phyloP scores from a whole-genome alignment of 2,888 invertebrate genomes.

The Trissolcus japonicus region DNA sequence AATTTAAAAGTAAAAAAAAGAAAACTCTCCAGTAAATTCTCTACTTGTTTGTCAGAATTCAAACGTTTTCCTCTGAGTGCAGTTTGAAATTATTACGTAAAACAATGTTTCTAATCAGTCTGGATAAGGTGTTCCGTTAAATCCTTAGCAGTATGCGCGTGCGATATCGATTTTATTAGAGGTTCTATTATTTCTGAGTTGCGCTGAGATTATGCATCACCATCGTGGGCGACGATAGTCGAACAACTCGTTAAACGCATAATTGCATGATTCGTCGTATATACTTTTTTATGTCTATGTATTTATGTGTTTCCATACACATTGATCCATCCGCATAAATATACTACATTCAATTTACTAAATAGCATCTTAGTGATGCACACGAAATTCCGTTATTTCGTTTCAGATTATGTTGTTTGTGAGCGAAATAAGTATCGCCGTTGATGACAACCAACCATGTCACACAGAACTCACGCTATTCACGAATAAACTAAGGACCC shows the following conservation, averaged over 20 bases:
- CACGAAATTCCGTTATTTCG: conserved; percentile 26
- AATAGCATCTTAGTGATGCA: conserved; percentile 22
- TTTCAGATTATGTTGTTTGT: conserved; percentile 20
- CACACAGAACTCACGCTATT: conserved; percentile 6
- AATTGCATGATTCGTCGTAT: conserved; percentile 31
- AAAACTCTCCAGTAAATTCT: conserved; percentile 16
- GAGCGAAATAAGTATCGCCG: conserved; percentile 17
- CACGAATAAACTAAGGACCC: neutral
- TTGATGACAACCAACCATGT: conserved; percentile 21
- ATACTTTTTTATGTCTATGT: conserved; percentile 35
- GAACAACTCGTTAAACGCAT: conserved; percentile 27
- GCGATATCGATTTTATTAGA: conserved; percentile 50
- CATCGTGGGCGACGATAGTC: conserved; percentile 40
- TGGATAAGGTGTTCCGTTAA: conserved; percentile 36
- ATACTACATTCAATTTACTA: conserved; percentile 30
- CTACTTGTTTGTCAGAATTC: conserved; percentile 54
- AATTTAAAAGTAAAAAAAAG: too few species aligned
- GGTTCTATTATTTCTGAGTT: conserved; percentile 48
- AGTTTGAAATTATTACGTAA: conserved; percentile 46
- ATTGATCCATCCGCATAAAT: conserved; percentile 45
- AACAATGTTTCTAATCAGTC: conserved; percentile 40
- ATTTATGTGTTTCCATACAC: conserved; percentile 38
- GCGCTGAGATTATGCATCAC: conserved; percentile 41
- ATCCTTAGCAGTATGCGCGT: conserved; percentile 42
- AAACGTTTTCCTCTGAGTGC: conserved; percentile 46